A percentile compares a stretch with the other conserved stretches of the same genome.
These are phyloP conservation scores for Habroteleia sp. DNA, from an alignment of 2,888 invertebrate genomes.

Conservation along the genomic window DNA sequence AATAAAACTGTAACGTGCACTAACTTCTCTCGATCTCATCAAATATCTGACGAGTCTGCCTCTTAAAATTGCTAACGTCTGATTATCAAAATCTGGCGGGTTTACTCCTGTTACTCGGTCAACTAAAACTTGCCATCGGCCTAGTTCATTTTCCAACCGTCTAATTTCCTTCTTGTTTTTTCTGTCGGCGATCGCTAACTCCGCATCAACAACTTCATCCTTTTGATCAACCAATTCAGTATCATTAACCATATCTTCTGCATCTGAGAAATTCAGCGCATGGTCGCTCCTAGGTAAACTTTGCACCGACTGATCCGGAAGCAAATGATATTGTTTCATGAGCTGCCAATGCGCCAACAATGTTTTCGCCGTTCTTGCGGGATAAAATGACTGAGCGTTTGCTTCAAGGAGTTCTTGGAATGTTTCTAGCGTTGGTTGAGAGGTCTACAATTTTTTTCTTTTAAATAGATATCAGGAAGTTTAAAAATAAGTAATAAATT, in stretches of 20 bases:
- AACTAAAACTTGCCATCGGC: slow-evolving; percentile 95
- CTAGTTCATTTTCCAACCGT: slow-evolving; percentile 92
- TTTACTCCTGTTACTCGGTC: slow-evolving; percentile 93
- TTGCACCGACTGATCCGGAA: slow-evolving; percentile 93
- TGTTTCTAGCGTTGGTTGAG: slow-evolving; percentile 87
- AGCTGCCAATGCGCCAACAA: slow-evolving; percentile 95
- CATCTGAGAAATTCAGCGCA: slow-evolving; percentile 92
- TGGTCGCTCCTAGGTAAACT: slow-evolving; percentile 84
- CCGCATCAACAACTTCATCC: slow-evolving; percentile 91
- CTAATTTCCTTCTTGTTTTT: slow-evolving; percentile 93
- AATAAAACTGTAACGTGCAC: slow-evolving; percentile 33
- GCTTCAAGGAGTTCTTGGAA: slow-evolving; percentile 93
- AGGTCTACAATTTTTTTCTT: slow-evolving; percentile 82
- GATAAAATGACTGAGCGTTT: slow-evolving; percentile 93
- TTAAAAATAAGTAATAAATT: too few species aligned
- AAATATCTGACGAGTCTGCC: slow-evolving; percentile 96
- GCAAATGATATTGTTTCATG: slow-evolving; percentile 93
- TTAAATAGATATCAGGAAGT: too few species aligned
- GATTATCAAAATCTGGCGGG: slow-evolving; percentile 94
- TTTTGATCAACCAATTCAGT: slow-evolving; percentile 90
- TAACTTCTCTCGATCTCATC: slow-evolving; percentile 94
- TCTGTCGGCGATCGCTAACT: slow-evolving; percentile 88
- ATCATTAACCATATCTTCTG: slow-evolving; percentile 93
- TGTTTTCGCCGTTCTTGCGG: slow-evolving; percentile 92
- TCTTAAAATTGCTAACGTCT: slow-evolving; percentile 94